These are phyloP conservation scores for Subanguina moxae DNA, from an alignment of 1,140 invertebrate species.

Conservation along the genomic window DNA sequence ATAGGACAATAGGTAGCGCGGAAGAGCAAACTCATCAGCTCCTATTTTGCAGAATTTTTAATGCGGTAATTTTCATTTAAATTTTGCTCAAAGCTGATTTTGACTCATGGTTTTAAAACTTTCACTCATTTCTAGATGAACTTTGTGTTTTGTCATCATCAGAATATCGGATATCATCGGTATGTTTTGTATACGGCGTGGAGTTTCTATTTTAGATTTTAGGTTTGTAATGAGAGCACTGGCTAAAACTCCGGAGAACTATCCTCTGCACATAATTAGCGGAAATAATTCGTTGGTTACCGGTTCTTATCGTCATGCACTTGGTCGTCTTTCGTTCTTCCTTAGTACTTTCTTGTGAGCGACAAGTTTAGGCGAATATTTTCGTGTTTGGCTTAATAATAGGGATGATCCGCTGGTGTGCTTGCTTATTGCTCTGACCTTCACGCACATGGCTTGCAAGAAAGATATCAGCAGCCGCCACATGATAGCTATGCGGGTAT, in stretches of 20 bases:
- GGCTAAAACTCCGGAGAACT: slow-evolving; percentile 41
- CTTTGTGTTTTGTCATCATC: slow-evolving; percentile 54
- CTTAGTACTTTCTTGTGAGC: neutral
- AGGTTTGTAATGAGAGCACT: slow-evolving; percentile 47
- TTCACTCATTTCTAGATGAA: slow-evolving; percentile 41
- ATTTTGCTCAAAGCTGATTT: too few species aligned
- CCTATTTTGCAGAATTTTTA: slow-evolving; percentile 38
- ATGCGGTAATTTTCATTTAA: slow-evolving; percentile 25
- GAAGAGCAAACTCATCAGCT: neutral
- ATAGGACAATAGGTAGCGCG: too few species aligned
- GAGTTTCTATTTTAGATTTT: too few species aligned
- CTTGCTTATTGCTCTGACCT: slow-evolving; percentile 53
- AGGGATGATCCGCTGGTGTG: slow-evolving; percentile 47
- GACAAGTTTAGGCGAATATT: slow-evolving; percentile 45
- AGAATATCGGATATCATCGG: slow-evolving; percentile 56
- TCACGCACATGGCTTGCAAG: slow-evolving; percentile 57
- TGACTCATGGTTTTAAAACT: too few species aligned
- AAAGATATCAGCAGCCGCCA: slow-evolving; percentile 56
- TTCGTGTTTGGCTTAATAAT: slow-evolving; percentile 46
- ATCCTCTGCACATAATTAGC: slow-evolving; percentile 53
- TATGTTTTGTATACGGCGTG: slow-evolving; percentile 21
- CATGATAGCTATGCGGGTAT: slow-evolving; percentile 51
- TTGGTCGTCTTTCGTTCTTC: slow-evolving; percentile 32
- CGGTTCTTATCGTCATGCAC: slow-evolving; percentile 56
- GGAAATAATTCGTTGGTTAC: slow-evolving; percentile 59